Base-by-base conservation (phyloP, 2,113 vertebrate genomes). In the Sakesphorus luctuosus region DNA sequence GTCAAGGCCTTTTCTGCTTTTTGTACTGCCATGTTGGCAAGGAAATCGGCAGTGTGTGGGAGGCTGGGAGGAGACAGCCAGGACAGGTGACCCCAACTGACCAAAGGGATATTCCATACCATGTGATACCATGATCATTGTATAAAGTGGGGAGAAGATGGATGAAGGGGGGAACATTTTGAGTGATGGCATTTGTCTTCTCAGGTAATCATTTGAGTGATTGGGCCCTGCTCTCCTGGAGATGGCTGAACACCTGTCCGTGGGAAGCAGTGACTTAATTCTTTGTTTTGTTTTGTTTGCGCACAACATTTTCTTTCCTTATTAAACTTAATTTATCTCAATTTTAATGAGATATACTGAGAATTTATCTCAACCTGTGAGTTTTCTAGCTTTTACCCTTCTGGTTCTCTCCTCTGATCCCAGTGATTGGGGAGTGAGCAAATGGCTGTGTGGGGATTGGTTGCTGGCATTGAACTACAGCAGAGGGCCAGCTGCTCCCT, bases 151-250 rank as follows among this genome's bases (percentile, higher is more conserved):
- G 10, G 26, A 24, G 12, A 46, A 29, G 18, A 67, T 19, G 24
- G 38, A 52, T 28, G 36, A 59, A 46, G 28, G 8, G 17, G 7
- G 25, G 7, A 9, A 38, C 36, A 9, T 75, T 61, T 82, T 69
- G 28, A 61, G 28, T 17, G 24, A 19, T 0, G 0, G 17, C 8
- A 6, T 82, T 67, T 52, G 33, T n/a, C 28, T 81, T 67, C 33
- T 8, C 18, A 29, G 19, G 23, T 67, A 29, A 46, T 23, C 3
- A 10, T 52, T 9, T 0, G 0, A 6, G 7, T 36, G 33, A 38
- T 50, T 28, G 33, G 5, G 28, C 10, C 6, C 36, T 59, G 33
- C 12, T n/a, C 7, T 29, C 23, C 36, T n/a, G 36, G 10, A 52
- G 7, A n/a, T 24, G 67, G 33, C 44, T 59, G 18, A 28, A 66